Evolutionary conservation across 2,113 vertebrate species (phyloP), one percentile per base, ranked within the genome.

Genomic region (Macquaria australasica): DNA sequence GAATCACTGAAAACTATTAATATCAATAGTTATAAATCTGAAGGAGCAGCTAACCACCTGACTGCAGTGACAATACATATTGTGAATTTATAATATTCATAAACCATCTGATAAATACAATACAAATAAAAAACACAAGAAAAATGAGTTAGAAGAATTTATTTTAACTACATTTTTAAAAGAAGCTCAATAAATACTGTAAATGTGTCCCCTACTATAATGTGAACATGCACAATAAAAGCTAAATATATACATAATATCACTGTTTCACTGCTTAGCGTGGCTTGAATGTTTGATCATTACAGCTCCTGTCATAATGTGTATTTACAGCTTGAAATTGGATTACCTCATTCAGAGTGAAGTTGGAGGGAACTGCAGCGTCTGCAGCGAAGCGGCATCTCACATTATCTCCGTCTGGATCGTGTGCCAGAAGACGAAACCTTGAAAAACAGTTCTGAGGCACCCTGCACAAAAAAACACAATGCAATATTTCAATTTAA

Each of bases 361-460:
- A 56, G 77, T 93, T 93, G 12, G 70, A 1, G 9, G 90, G 73
- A 50, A 56, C 48, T 0, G 39, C 0, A 1, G 67, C 21, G 0
- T 23, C 25, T 18, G 67, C 0, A 15, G 81, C 28, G 45, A 93
- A 92, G 58, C 79, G 58, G 71, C 95, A 96, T 62, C 37, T 86
- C 59, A 96, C 95, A 1, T 53, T 0, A 62, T 96, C 96, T 55
- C 88, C 92, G 15, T 96, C 95, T 2, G 95, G 94, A 59, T 96
- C 96, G 50, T 95, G 71, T 4, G 93, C 89, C 53, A 96, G 84
- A 73, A 96, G 89, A 3, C 2, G 82, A 11, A 95, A 1, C 39
- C 2, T 63, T 0, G 85, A 70, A 12, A 92, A 93, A 72, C 96
- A 96, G 88, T 96, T 96, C 89, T 95, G 94, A 77, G 93, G 93